Conservation (phyloP, 2,888 invertebrate genomes). For the Lasioglossum oenotherae region DNA sequence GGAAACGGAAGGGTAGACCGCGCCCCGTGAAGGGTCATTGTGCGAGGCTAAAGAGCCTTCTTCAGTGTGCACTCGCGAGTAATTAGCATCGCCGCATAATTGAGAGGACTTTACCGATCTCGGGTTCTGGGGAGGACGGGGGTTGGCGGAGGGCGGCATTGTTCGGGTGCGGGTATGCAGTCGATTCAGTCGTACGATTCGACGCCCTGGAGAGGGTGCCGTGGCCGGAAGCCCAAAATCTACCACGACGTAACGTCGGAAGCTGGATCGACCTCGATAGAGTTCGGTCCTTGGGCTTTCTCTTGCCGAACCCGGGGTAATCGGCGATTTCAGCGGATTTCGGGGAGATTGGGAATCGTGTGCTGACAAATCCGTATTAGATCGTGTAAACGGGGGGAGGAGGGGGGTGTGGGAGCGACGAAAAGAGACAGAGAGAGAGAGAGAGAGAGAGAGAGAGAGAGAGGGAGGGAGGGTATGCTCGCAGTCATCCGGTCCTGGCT, state of each 20-base stretch:
- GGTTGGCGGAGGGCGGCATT: slow-evolving; percentile 64
- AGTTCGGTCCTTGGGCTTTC: slow-evolving; percentile 57
- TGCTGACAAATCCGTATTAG: slow-evolving; percentile 73
- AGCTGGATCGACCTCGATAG: slow-evolving; percentile 66
- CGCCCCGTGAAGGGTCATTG: slow-evolving; percentile 56
- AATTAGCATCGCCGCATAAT: slow-evolving; percentile 82
- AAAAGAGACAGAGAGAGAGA: background rate
- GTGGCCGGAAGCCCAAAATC: slow-evolving; percentile 64
- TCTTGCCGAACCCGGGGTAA: slow-evolving; percentile 54
- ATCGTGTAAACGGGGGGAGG: slow-evolving; percentile 57
- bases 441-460: background rate
- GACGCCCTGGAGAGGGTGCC: slow-evolving; percentile 68
- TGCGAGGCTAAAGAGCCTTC: slow-evolving; percentile 68
- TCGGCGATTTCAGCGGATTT: slow-evolving; percentile 73
- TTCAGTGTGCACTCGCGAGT: slow-evolving; percentile 73
- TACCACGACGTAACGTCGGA: slow-evolving; percentile 62
- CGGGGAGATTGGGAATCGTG: slow-evolving; percentile 62
- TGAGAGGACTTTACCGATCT: slow-evolving; percentile 79
- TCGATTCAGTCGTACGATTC: slow-evolving; percentile 68
- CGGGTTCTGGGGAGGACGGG: background rate
- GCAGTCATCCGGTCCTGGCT: slow-evolving; percentile 45
- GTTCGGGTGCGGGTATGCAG: slow-evolving; percentile 69
- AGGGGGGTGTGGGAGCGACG: background rate
- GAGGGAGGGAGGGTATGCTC: slow-evolving; percentile 9
- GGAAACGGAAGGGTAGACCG: slow-evolving; percentile 59